Evolutionary conservation across 2,888 invertebrate genomes (phyloP).

Genomic region (Ormyrus labotus): DNA sequence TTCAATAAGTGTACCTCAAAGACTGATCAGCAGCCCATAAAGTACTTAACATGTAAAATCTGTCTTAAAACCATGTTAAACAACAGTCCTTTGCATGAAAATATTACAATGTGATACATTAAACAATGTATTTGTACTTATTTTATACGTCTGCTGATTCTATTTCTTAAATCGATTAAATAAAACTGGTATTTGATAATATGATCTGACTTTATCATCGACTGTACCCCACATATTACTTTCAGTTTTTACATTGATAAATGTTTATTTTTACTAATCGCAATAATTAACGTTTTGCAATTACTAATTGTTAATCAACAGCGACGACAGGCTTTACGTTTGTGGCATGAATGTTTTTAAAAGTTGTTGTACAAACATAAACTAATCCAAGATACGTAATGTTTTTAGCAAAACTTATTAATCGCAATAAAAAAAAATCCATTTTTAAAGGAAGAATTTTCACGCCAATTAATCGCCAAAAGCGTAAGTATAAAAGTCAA

Average conservation of each 20-base stretch:
- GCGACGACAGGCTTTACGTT: neutral
- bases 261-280: slow-evolving; percentile 17
- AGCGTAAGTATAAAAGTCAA: neutral
- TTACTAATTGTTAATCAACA: slow-evolving; percentile 29
- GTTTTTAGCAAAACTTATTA: too few relatives aligned
- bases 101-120: slow-evolving; percentile 29
- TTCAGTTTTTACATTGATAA: slow-evolving; percentile 5
- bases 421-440: neutral
- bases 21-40: neutral
- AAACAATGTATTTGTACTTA: slow-evolving; percentile 14
- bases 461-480: neutral
- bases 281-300: slow-evolving; percentile 31
- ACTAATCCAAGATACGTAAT: too few relatives aligned
- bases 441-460: neutral
- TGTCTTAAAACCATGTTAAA: neutral
- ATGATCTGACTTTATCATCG: neutral
- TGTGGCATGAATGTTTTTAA: slow-evolving; percentile 26
- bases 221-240: neutral
- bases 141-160: neutral
- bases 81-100: neutral
- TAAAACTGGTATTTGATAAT: slow-evolving; percentile 33
- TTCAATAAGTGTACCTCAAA: neutral
- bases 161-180: slow-evolving; percentile 5
- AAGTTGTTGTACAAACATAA: neutral
- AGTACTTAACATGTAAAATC: neutral